Conservation (phyloP, 1,140 invertebrate species). For the Aphelenchoides fujianensis region DNA sequence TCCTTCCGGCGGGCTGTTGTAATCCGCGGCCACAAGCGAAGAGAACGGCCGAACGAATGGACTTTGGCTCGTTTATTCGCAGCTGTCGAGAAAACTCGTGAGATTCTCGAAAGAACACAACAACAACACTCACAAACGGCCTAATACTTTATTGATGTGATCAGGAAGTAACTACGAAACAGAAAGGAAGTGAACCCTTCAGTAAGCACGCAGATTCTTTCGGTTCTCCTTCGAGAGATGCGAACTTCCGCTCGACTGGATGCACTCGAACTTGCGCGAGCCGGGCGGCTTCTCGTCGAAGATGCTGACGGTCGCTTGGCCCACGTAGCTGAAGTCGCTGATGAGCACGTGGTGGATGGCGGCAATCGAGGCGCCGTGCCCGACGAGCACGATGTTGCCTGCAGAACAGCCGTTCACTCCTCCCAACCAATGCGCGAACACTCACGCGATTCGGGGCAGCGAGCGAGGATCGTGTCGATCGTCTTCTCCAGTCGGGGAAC, state of each 20-base stretch:
- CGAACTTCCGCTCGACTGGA: conserved; percentile 36
- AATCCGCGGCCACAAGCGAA: no score
- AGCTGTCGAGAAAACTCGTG: no score
- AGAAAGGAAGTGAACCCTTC: no score
- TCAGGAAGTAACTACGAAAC: no score
- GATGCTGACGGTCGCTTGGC: conserved; percentile 55
- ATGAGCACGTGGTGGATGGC: conserved; percentile 54
- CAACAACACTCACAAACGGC: no score
- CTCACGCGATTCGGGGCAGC: conserved; percentile 13
- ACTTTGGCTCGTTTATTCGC: no score
- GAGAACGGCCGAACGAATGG: no score
- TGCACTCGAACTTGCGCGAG: conserved; percentile 38
- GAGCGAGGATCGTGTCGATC: conserved; percentile 38
- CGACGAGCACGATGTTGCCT: conserved; percentile 48
- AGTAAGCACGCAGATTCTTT: conserved; percentile 46
- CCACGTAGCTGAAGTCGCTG: conserved; percentile 56
- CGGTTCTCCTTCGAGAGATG: conserved; percentile 45
- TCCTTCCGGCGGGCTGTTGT: no score
- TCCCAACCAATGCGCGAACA: conserved; percentile 18
- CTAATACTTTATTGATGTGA: no score
- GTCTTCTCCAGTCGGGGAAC: conserved; percentile 44
- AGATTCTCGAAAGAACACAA: no score
- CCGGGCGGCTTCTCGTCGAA: conserved; percentile 41
- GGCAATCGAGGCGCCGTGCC: conserved; percentile 57
- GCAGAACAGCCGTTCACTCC: no score